phyloP scores from a whole-genome alignment of 2,797 vertebrate genomes.

The Pipistrellus kuhlii region DNA sequence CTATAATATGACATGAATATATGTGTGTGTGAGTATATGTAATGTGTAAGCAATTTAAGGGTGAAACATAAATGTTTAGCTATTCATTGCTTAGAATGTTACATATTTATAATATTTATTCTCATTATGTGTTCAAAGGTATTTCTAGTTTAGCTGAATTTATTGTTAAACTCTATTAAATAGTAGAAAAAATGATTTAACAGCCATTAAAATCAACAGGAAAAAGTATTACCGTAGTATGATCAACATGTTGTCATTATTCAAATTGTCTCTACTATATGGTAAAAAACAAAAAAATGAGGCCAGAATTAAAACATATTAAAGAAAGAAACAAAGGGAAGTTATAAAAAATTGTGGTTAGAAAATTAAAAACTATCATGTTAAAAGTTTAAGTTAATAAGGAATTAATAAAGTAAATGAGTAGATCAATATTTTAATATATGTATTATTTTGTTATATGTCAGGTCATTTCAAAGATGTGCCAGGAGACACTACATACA shows the following conservation, averaged over 20 bases:
- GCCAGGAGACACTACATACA: not conserved
- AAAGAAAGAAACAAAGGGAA: not conserved
- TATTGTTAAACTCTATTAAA: not conserved
- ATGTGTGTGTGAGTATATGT: not conserved
- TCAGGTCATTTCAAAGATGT: not conserved
- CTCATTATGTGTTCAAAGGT: not conserved
- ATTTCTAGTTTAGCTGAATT: constrained; percentile 28
- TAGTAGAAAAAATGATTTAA: not conserved
- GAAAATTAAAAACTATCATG: not conserved
- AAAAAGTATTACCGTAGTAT: not conserved
- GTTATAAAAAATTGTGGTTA: not conserved
- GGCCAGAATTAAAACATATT: not conserved
- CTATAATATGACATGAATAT: not conserved
- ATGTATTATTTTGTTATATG: not conserved
- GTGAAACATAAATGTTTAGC: not conserved
- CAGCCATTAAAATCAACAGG: not conserved
- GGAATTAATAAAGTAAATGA: not conserved
- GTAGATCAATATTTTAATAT: not conserved
- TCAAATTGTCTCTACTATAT: not conserved
- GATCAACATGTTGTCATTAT: not conserved
- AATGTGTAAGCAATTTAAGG: not conserved
- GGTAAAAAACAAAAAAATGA: not conserved
- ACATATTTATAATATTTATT: constrained; percentile 16
- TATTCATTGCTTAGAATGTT: not conserved
- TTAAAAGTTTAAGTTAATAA: constrained; percentile 4